Percentiles rank a stretch among this genome's conserved stretches.
Evolutionary conservation across 2,113 vertebrate species (phyloP).

Genomic region (Saguinus midas): DNA sequence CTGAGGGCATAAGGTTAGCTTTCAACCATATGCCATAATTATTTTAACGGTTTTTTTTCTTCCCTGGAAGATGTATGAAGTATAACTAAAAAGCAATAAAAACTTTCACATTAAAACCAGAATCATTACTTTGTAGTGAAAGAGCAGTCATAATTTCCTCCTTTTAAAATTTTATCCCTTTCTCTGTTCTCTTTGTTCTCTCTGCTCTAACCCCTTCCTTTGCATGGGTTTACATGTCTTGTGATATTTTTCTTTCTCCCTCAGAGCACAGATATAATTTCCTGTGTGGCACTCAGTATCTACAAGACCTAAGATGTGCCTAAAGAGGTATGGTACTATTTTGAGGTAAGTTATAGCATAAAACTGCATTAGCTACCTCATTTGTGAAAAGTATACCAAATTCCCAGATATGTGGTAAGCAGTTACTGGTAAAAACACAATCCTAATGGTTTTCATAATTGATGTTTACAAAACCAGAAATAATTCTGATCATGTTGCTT

Average conservation of each 20-base stretch:
- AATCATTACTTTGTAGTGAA: not conserved
- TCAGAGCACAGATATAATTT: slow-evolving; percentile 44
- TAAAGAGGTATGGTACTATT: slow-evolving; percentile 39
- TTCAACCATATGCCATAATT: not conserved
- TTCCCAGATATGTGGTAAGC: slow-evolving; percentile 54
- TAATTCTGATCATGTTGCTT: slow-evolving; percentile 33
- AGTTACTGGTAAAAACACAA: slow-evolving; percentile 52
- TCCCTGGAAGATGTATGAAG: slow-evolving; percentile 20
- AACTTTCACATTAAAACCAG: slow-evolving; percentile 56
- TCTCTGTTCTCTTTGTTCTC: slow-evolving; percentile 17
- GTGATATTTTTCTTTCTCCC: slow-evolving; percentile 7
- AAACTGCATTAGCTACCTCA: slow-evolving; percentile 52
- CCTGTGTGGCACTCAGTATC: not conserved
- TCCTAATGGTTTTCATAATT: slow-evolving; percentile 53
- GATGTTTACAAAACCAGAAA: slow-evolving; percentile 60
- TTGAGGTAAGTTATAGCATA: not conserved
- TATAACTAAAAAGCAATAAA: slow-evolving; percentile 45
- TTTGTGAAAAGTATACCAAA: slow-evolving; percentile 60
- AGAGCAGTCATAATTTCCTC: slow-evolving; percentile 22
- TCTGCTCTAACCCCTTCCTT: not conserved
- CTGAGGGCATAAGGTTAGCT: slow-evolving; percentile 7
- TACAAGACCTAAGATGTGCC: not conserved
- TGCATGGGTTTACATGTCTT: not conserved
- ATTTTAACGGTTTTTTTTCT: slow-evolving; percentile 22
- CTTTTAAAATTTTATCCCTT: not conserved